Evolutionary conservation across 2,888 invertebrate genomes (phyloP), one percentile per base, ranked within the genome.

Genomic region (Hylaea fasciaria): DNA sequence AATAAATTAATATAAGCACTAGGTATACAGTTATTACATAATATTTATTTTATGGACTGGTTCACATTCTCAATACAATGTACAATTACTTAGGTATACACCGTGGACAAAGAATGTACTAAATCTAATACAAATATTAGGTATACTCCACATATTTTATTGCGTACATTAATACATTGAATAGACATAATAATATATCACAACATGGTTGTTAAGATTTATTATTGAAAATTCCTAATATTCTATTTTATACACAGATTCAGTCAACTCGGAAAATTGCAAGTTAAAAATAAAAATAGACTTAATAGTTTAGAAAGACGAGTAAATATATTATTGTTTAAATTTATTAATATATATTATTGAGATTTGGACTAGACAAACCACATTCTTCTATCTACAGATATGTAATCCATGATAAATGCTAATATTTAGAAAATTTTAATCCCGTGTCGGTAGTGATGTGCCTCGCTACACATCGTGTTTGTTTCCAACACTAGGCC

Each of bases 361-460:
- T 87, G 89, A 90, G 89, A 89, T 90, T 91, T 91, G 92, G 86
- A 91, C 91, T 91, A 92, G 89, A 88, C 88, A 89, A 90, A 90
- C 86, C 91, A 90, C 90, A 86, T 91, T 85, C 72, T 55, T 90
- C 92, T 91, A 92, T 88, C 92, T 92, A 92, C 89, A 92, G 92
- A 92, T 92, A 92, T 92, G 92, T 92, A 86, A 91, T 89, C 90
- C 87, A 92, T 91, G 92, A 92, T 92, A 92, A 69, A 90, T 86
- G 85, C 89, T 91, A 91, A 89, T 86, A 64, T 83, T 77, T 88
- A 89, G 83, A 91, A 89, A 89, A 87, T 86, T 87, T 90, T 88
- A 86, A 77, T 85, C 84, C 82, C 84, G 85, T 88, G 87, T 85
- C 76, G 74, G 80, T 81, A 56, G 85, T 87, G 82, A 86, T 83